These are phyloP conservation scores for Trichomycterus rosablanca DNA, from an alignment of 2,113 vertebrate genomes.

Conservation along the genomic window DNA sequence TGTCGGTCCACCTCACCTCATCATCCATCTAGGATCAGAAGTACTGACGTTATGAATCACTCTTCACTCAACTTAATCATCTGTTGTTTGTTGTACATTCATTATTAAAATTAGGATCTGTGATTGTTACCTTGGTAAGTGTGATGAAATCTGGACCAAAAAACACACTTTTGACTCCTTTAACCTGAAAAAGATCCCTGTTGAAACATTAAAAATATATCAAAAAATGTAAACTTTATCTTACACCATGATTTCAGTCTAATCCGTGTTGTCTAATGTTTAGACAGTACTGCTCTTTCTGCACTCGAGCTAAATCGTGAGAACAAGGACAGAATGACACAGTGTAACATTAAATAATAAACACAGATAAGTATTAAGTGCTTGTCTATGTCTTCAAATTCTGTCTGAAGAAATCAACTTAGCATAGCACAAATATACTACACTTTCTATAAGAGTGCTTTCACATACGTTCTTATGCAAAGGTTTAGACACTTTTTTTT, in stretches of 20 bases:
- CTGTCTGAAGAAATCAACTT: not conserved
- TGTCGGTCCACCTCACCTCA: slow-evolving; percentile 67
- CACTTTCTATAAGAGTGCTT: no score
- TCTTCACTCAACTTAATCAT: not conserved
- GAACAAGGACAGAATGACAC: slow-evolving; percentile 29
- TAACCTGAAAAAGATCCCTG: slow-evolving; percentile 74
- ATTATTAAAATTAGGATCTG: no score
- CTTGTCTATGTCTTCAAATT: not conserved
- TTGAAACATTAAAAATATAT: slow-evolving; percentile 31
- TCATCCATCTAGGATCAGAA: slow-evolving; percentile 59
- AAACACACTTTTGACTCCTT: slow-evolving; percentile 76
- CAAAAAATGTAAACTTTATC: not conserved
- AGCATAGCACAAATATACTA: no score
- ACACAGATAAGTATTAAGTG: slow-evolving; percentile 18
- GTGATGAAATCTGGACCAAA: slow-evolving; percentile 78
- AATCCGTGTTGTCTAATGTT: not conserved
- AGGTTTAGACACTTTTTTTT: no score
- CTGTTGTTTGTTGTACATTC: no score
- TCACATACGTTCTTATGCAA: no score
- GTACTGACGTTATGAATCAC: not conserved
- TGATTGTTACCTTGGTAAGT: slow-evolving; percentile 67
- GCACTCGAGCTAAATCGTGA: no score
- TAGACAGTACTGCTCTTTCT: not conserved
- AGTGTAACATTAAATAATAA: slow-evolving; percentile 5
- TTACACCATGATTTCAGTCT: not conserved